Percentiles rank a stretch among this genome's conserved stretches.
These are phyloP conservation scores for Synaphobranchus kaupii DNA, from an alignment of 2,797 vertebrate genomes.

Conservation along the genomic window DNA sequence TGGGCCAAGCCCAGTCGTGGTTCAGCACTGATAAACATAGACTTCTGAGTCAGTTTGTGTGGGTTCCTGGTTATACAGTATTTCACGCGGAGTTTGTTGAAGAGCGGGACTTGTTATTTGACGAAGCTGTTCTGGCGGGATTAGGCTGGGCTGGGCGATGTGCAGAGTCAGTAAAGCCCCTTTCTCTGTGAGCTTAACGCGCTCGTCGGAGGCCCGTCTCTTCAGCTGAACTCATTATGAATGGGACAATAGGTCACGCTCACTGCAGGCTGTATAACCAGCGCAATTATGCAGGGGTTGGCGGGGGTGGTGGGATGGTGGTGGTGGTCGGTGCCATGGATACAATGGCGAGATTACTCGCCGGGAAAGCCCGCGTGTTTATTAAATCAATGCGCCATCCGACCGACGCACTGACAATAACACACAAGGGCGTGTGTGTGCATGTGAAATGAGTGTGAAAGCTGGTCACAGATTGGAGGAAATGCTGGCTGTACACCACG, in stretches of 20 bases:
- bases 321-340: background rate
- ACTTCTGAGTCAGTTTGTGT: background rate
- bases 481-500: background rate
- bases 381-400: background rate
- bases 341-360: background rate
- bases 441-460: background rate
- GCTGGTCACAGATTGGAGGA: background rate
- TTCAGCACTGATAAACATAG: background rate
- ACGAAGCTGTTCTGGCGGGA: background rate
- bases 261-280: background rate
- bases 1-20: background rate
- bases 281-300: background rate
- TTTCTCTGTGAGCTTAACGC: background rate
- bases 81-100: background rate
- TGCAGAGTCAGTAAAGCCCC: background rate
- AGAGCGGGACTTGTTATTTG: background rate
- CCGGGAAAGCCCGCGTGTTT: background rate
- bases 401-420: background rate
- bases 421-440: background rate
- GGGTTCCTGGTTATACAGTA: no score
- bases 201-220: background rate
- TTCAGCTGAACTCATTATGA: background rate
- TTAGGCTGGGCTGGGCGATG: background rate
- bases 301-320: no score
- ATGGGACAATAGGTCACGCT: background rate